A percentile compares a stretch with the other conserved stretches of the same genome.
Evolutionary conservation across 2,113 vertebrate species (phyloP).

Genomic region (Xenopus borealis): DNA sequence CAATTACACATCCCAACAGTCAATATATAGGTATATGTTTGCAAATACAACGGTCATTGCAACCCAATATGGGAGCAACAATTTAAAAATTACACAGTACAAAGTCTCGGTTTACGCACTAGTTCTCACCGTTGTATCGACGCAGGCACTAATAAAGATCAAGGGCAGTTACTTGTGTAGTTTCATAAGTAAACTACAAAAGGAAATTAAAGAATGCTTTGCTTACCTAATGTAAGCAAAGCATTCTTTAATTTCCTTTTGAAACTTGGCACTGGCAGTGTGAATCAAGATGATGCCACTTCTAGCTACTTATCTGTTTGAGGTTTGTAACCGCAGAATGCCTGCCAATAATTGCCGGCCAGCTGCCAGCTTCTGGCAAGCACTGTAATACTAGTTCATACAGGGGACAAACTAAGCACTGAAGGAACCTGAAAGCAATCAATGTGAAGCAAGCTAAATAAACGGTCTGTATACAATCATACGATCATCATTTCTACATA

Average conservation of each 20-base stretch:
- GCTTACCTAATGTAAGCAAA: neutral
- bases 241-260: too few relatives aligned
- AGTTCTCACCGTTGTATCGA: too few relatives aligned
- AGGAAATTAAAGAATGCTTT: neutral
- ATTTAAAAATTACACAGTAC: too few relatives aligned
- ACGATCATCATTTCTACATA: too few relatives aligned
- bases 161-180: neutral
- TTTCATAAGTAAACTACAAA: neutral
- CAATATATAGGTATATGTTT: too few relatives aligned
- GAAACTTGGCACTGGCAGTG: slow-evolving; percentile 19
- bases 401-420: neutral
- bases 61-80: too few relatives aligned
- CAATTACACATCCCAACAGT: too few relatives aligned
- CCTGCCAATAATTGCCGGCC: slow-evolving; percentile 31
- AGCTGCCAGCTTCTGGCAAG: slow-evolving; percentile 15
- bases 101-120: too few relatives aligned
- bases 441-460: neutral
- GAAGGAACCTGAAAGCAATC: neutral
- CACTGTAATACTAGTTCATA: slow-evolving; percentile 11
- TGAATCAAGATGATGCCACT: slow-evolving; percentile 22
- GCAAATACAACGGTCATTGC: too few relatives aligned
- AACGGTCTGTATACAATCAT: too few relatives aligned
- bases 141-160: too few relatives aligned
- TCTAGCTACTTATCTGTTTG: slow-evolving; percentile 27
- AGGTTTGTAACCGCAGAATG: slow-evolving; percentile 39